These are phyloP conservation scores for Mactromeris polynyma DNA, from an alignment of 2,888 invertebrate species.

Conservation along the genomic window DNA sequence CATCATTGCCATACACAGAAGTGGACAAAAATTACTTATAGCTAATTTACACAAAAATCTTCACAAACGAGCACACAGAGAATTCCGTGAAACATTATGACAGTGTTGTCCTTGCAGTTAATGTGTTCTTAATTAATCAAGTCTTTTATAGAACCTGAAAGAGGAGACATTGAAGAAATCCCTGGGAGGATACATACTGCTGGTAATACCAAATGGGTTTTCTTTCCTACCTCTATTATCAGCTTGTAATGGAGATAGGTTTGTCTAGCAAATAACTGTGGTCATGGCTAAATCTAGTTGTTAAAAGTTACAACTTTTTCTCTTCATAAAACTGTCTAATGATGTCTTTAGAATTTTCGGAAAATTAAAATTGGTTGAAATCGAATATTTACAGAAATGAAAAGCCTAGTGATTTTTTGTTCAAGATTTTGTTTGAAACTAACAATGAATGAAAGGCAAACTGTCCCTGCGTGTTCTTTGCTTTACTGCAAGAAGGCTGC, in stretches of 20 bases:
- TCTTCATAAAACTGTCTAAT: not conserved
- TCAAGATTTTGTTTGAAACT: not conserved
- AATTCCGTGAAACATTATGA: slow-evolving; percentile 61
- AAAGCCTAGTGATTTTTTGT: not conserved
- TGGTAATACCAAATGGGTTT: slow-evolving; percentile 57
- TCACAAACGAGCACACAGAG: slow-evolving; percentile 58
- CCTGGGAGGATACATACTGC: slow-evolving; percentile 50
- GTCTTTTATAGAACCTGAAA: slow-evolving; percentile 70
- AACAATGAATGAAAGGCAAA: not conserved
- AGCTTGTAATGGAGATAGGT: slow-evolving; percentile 45
- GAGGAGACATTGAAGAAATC: slow-evolving; percentile 62
- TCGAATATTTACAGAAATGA: too few species aligned
- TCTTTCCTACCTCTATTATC: slow-evolving; percentile 53
- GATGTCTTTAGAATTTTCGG: not conserved
- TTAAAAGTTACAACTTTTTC: not conserved
- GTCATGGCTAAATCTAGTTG: not conserved
- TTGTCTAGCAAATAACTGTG: not conserved
- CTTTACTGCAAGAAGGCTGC: not conserved
- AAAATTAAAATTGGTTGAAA: too few species aligned
- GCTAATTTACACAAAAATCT: slow-evolving; percentile 67
- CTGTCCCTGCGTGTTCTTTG: not conserved
- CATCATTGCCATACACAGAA: not conserved
- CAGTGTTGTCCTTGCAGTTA: slow-evolving; percentile 55
- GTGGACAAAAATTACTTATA: slow-evolving; percentile 62
- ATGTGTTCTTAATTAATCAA: slow-evolving; percentile 74